Base-by-base conservation (phyloP, 2,888 invertebrate genomes). In the Empis stercorea region DNA sequence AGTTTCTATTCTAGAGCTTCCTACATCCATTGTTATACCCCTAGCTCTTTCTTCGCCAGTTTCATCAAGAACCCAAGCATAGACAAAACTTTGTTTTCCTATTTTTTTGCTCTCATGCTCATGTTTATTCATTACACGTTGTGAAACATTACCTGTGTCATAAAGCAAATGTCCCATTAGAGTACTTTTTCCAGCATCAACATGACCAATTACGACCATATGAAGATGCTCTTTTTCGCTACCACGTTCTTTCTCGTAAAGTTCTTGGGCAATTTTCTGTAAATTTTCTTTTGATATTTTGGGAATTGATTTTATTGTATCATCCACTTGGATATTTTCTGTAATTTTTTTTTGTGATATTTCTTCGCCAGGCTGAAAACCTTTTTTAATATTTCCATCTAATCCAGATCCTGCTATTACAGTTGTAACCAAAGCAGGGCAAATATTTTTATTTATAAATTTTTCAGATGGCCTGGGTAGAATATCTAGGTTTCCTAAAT, bases 1-100 rank as follows among this genome's bases (percentile, higher is more conserved):
- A 0, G 95, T 93, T 70, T 93, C 89, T 73, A 97, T 94, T 55
- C 86, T 84, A 14, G 88, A 88, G 56, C 87, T 81, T 1, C 93
- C 97, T 13, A 99, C 84, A 71, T 99, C 99, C 93, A 99, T 99
- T 2, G 99, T 99, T 44, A 99, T 95, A 13, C 99, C 99, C 54
- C 99, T 79, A 23, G 83, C 80, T 57, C 95, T 79, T 70, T 99
- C 99, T 65, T 99, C 99, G 2, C 93, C 93, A 49, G 96, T 97
- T 71, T 99, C 97, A 70, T 99, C 99, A 45, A 99, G 73, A 3
- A 99, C 94, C 99, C 99, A 99, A 4, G 99, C 99, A 70, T 88
- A 99, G 73, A 93, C 87, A 59, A 97, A 97, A 52, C 95, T 95
- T 60, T 94, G 91, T 69, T 99, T 99, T 4, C 99, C 99, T 55